Evolutionary conservation across 2,113 vertebrate species (phyloP), one percentile per base, ranked within the genome.

Genomic region (Seriola rivoliana): DNA sequence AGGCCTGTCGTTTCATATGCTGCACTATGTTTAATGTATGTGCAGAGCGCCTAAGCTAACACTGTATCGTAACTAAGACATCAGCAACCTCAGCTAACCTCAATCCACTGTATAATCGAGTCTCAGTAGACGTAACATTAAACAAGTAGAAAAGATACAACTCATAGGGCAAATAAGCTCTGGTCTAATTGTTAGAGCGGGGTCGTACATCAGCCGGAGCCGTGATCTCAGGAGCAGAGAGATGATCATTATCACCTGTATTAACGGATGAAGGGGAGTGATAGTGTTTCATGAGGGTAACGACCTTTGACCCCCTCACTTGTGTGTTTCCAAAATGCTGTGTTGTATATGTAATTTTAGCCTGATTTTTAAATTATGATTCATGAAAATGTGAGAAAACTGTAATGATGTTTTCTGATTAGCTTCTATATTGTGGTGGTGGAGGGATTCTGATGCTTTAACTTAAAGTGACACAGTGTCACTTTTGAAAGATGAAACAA

Each of bases 261-360:
- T 87, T 91, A 90, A 93, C 86, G 89, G 86, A 85, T 75, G 91
- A 90, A 90, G 90, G 79, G 87, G 88, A 90, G 91, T 89, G 88
- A 94, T 88, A 75, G 83, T 82, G 86, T 88, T 90, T 90, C 85
- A 80, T 78, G 76, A 89, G 89, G 81, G 73, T 59, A 11, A 23
- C 71, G 76, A 69, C 82, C 85, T 89, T 81, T 93, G 92, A 93
- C 91, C 92, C 85, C 71, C 29, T 2, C 29, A 69, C 85, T 85
- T 69, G 55, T 79, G 86, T 21, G 58, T 25, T 78, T 68, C 66
- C 38, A 19, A 72, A 81, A 68, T 17, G 58, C 42, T 40, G 17
- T 21, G 17, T 19, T 7, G 7, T 65, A 25, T 71, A 60, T 78
- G 80, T 64, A 11, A 70, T 71, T 58, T 55, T 4, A 40, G 55